phyloP scores from a whole-genome alignment of 2,113 vertebrate species.

The Emydura subglobosa region DNA sequence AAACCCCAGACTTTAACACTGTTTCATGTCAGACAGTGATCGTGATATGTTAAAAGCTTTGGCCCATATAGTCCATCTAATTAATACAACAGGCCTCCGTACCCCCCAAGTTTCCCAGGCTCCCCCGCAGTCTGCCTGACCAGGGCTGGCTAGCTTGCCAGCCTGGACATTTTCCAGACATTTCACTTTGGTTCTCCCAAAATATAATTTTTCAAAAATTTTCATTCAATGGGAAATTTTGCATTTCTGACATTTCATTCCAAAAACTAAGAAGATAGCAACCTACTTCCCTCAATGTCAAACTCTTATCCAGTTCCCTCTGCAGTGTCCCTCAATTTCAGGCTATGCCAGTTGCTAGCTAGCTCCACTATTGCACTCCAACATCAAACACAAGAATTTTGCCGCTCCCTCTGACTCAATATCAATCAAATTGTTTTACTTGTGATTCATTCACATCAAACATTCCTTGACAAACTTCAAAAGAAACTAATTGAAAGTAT shows the following conservation, averaged over 20 bases:
- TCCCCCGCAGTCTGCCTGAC: not conserved
- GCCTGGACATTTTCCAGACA: not conserved
- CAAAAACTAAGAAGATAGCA: not conserved
- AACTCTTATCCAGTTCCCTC: not conserved
- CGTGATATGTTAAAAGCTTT: not conserved
- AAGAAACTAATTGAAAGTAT: not conserved
- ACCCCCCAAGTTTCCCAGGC: not conserved
- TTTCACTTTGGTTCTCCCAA: not conserved
- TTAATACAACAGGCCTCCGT: not conserved
- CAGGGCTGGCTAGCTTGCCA: not conserved
- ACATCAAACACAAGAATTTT: not conserved
- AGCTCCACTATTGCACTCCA: not conserved
- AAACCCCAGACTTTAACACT: not conserved
- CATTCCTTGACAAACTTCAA: not conserved
- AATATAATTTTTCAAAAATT: not conserved
- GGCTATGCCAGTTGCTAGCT: not conserved
- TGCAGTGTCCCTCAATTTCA: not conserved
- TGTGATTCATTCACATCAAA: not conserved
- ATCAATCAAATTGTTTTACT: rapidly evolving
- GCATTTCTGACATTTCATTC: not conserved
- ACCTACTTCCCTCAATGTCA: not conserved
- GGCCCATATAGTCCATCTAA: not conserved
- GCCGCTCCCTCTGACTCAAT: not conserved
- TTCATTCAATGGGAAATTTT: not conserved
- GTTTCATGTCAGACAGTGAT: not conserved